Base-by-base conservation (phyloP, 2,113 vertebrate genomes). In the Picathartes gymnocephalus region DNA sequence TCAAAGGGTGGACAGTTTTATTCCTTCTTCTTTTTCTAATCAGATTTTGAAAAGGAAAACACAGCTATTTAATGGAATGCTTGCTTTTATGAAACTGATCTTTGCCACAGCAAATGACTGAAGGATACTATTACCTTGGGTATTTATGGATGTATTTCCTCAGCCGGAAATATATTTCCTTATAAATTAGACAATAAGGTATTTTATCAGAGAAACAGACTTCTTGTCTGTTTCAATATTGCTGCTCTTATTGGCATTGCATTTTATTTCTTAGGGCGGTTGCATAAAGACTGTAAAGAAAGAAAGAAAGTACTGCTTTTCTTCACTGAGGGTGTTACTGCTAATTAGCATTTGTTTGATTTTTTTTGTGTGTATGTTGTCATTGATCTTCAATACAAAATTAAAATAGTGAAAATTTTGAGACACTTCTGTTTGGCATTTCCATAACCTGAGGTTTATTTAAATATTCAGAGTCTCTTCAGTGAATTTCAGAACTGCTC, bases 41-140 rank as follows among this genome's bases (percentile, higher is more conserved):
- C 47, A 37, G 30, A 82, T 95, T 95, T 81, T 80, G 45, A 54
- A 85, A 87, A 82, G 74, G 39, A 86, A 95, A 95, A 69, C 39
- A 57, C 22, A 93, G 60, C n/a, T 91, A 81, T 90, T 87, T 84
- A 92, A 87, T 76, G 25, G 61, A 60, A 84, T 82, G 33, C 18
- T 89, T 94, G 74, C 47, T 81, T 77, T 94, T 88, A 62, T 80
- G 83, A 84, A 95, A 92, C 14, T 45, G 72, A 89, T 92, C 86
- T 92, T 87, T 93, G 66, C 39, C 53, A 65, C 18, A 14, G 51
- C 84, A 77, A 82, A 90, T 61, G 48, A 92, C 54, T 23, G 69
- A 90, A 91, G 74, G 78, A 76, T 93, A 54, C 21, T 31, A 27
- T 94, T 95, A 92, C 66, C 58, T 47, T 92, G 27, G 7, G 8